Conservation (phyloP, 2,797 vertebrate species). For the Phataginus tricuspis region DNA sequence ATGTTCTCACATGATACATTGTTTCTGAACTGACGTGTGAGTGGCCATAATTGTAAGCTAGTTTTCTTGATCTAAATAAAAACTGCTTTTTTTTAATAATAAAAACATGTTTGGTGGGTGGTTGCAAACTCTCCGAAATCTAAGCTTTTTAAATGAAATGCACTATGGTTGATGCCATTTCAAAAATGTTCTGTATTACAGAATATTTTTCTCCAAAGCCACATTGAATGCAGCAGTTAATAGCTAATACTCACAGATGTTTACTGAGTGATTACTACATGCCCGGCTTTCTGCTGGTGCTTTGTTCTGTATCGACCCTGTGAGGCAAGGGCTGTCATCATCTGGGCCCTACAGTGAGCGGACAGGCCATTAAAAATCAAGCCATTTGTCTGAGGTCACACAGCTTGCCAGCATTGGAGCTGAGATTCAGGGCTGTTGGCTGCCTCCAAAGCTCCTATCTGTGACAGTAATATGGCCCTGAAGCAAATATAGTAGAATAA, state of each 20-base stretch:
- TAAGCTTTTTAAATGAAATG: background rate
- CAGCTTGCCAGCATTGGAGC: background rate
- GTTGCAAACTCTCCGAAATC: background rate
- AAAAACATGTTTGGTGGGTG: background rate
- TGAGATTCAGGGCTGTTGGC: background rate
- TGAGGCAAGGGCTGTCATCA: background rate
- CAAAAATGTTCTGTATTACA: background rate
- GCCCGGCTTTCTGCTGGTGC: background rate
- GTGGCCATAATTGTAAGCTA: background rate
- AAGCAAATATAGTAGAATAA: background rate
- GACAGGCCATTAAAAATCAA: background rate
- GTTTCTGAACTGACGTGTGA: background rate
- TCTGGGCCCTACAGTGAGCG: background rate
- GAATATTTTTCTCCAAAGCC: background rate
- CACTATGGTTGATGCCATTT: background rate
- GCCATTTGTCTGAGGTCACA: background rate
- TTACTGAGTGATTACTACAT: background rate
- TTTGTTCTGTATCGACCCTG: background rate
- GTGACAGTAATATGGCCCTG: background rate
- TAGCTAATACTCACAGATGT: background rate
- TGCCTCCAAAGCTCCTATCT: background rate
- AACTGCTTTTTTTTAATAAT: background rate
- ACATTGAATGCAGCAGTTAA: background rate
- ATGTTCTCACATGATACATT: accelerated
- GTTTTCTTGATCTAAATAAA: constrained; percentile 18